Conservation (phyloP, 37 sponge, comb jelly and placozoan species). For the Amphimedon queenslandica region DNA sequence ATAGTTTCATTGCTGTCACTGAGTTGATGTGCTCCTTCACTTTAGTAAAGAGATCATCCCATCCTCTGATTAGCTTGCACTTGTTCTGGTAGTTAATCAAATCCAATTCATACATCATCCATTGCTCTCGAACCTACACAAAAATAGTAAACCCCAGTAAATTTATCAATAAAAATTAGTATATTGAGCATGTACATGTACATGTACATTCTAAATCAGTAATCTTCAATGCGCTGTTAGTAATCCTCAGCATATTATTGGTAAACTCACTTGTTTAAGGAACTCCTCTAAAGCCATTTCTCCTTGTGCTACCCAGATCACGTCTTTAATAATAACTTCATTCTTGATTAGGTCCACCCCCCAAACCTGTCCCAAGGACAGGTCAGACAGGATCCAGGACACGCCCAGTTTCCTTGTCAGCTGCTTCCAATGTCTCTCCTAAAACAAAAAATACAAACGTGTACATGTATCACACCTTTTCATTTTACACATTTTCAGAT, state of each 20-base stretch:
- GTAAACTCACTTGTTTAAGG: slow-evolving; percentile 77
- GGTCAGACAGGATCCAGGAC: slow-evolving; percentile 77
- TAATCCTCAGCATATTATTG: too few relatives aligned
- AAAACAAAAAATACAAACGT: not conserved
- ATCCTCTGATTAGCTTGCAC: slow-evolving; percentile 90
- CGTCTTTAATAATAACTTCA: slow-evolving; percentile 77
- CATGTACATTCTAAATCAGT: too few relatives aligned
- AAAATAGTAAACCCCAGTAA: not conserved
- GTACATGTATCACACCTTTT: not conserved
- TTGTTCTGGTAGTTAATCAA: slow-evolving; percentile 97
- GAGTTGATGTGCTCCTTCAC: slow-evolving; percentile 94
- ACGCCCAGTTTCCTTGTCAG: slow-evolving; percentile 83
- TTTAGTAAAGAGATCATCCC: slow-evolving; percentile 97
- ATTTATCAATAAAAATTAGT: not conserved
- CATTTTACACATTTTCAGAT: not conserved
- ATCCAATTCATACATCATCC: slow-evolving; percentile 92
- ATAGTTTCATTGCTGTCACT: slow-evolving; percentile 96
- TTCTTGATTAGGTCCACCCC: slow-evolving; percentile 89
- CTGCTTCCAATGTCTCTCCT: slow-evolving; percentile 92
- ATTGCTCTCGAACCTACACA: slow-evolving; percentile 81
- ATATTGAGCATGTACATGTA: not conserved
- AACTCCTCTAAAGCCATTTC: slow-evolving; percentile 99
- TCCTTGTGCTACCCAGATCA: slow-evolving; percentile 89
- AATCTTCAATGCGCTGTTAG: too few relatives aligned
- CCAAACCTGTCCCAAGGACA: slow-evolving; percentile 94